A percentile compares a stretch with the other conserved stretches of the same genome.
phyloP scores from a whole-genome alignment of 2,888 invertebrate species.

The Julus scanicus region DNA sequence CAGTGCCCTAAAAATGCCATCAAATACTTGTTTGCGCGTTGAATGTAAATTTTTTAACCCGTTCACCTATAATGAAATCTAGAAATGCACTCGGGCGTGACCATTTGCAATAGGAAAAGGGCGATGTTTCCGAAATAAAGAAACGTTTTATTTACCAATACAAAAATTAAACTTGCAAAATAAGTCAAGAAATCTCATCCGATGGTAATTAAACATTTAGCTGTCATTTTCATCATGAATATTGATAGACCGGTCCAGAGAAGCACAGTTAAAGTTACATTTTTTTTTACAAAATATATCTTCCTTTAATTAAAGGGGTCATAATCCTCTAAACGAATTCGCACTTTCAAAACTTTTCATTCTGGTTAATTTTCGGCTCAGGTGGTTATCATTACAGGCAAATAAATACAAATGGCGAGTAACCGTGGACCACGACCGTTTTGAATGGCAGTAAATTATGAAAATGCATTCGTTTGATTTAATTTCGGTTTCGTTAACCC shows the following conservation, averaged over 20 bases:
- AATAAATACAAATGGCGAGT: too few species aligned
- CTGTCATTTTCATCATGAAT: conserved; percentile 14
- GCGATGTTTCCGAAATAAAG: not conserved
- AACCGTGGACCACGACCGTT: too few species aligned
- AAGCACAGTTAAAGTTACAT: not conserved
- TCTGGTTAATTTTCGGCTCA: not conserved
- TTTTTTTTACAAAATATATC: not conserved
- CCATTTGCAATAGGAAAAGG: conserved; percentile 4
- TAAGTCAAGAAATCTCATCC: not conserved
- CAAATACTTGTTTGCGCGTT: too few species aligned
- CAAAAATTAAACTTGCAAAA: conserved; percentile 7
- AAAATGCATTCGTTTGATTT: too few species aligned
- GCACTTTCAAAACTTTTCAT: conserved; percentile 15
- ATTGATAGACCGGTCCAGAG: not conserved
- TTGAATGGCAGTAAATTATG: too few species aligned
- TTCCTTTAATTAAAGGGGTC: not conserved
- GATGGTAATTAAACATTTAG: not conserved
- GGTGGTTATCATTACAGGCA: not conserved
- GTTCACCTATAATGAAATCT: not conserved
- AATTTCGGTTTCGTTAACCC: too few species aligned
- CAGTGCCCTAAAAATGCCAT: conserved; percentile 5
- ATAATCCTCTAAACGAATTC: not conserved
- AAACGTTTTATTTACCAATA: not conserved
- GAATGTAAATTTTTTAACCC: too few species aligned
- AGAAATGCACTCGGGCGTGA: conserved; percentile 12